Conservation (phyloP, 1,140 invertebrate genomes). For the Cydia splendana region DNA sequence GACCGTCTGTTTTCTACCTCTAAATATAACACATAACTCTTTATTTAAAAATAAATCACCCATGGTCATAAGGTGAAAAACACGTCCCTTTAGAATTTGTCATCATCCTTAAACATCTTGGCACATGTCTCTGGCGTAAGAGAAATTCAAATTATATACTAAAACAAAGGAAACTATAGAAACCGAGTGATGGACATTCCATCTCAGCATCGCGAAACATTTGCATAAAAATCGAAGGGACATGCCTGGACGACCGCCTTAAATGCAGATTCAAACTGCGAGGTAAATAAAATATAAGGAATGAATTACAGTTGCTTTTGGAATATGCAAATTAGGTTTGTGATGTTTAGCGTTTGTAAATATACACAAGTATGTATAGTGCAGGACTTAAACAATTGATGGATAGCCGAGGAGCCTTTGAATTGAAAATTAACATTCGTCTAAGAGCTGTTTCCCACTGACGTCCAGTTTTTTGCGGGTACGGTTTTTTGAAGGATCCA, state of each 20-base stretch:
- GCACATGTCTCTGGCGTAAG: background rate
- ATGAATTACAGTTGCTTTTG: slow-evolving; percentile 34
- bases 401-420: background rate
- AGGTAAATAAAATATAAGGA: slow-evolving; percentile 57
- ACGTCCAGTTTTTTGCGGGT: no score
- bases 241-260: slow-evolving; percentile 47
- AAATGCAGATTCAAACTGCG: slow-evolving; percentile 58
- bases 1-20: no score
- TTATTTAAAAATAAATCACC: no score
- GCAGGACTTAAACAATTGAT: background rate
- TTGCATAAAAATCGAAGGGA: slow-evolving; percentile 71
- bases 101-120: background rate
- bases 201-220: slow-evolving; percentile 63
- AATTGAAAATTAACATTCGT: background rate
- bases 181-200: slow-evolving; percentile 72
- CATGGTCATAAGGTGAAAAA: no score
- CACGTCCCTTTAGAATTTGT: background rate
- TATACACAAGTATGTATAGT: background rate
- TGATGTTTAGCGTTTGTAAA: background rate
- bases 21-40: no score
- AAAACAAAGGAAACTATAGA: slow-evolving; percentile 59
- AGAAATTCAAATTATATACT: slow-evolving; percentile 68
- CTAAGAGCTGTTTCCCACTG: no score
- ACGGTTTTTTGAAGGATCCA: no score
- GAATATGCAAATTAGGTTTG: slow-evolving; percentile 1